phyloP scores from a whole-genome alignment of 2,888 invertebrate genomes.

The Oegoconia quadripuncta region DNA sequence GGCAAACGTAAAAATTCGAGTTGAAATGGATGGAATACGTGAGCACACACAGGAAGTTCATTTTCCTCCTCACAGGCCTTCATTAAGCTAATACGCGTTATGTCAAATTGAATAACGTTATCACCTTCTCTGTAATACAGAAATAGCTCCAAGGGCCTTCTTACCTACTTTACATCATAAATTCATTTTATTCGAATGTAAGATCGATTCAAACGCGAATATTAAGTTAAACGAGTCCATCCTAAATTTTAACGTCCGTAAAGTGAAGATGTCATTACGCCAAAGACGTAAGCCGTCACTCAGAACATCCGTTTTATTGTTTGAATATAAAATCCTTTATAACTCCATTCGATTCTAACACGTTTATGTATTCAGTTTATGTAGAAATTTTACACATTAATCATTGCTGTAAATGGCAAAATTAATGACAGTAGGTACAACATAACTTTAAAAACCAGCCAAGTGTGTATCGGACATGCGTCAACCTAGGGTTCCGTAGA shows the following conservation, averaged over 20 bases:
- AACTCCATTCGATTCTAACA: conserved; percentile 58
- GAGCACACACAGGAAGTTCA: too few species aligned
- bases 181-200: conserved; percentile 14
- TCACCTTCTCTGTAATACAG: too few species aligned
- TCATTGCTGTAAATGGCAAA: conserved; percentile 22
- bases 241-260: conserved; percentile 63
- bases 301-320: conserved; percentile 69
- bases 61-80: too few species aligned
- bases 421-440: too few species aligned
- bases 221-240: conserved; percentile 54
- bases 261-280: conserved; percentile 62
- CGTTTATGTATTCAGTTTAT: conserved; percentile 50
- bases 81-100: too few species aligned
- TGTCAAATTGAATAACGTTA: too few species aligned
- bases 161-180: conserved; percentile 19
- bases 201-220: conserved; percentile 38
- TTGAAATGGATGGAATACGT: too few species aligned
- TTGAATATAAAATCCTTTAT: conserved; percentile 69
- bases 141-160: not conserved
- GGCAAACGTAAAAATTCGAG: too few species aligned
- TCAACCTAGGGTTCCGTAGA: too few species aligned
- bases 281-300: conserved; percentile 61
- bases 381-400: conserved; percentile 38
- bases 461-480: too few species aligned
- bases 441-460: too few species aligned